Conservation (phyloP, 2,113 vertebrate genomes). For the Pachypanchax playfairii region DNA sequence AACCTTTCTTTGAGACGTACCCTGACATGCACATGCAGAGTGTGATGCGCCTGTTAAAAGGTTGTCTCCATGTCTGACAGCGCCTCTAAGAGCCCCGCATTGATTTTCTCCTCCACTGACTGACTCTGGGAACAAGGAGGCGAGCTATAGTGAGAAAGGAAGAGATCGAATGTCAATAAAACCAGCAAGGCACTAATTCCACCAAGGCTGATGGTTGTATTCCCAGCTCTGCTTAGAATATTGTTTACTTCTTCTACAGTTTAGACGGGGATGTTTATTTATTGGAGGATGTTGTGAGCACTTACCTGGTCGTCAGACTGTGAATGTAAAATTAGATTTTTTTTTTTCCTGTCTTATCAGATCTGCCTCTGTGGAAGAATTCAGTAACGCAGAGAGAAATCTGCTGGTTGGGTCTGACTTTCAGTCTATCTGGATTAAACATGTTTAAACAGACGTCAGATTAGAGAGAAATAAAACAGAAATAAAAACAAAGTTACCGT, state of each 20-base stretch:
- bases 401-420: too few species aligned
- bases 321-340: constrained; percentile 30
- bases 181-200: constrained; percentile 40
- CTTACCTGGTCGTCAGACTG: constrained; percentile 19
- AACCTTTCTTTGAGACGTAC: constrained; percentile 11
- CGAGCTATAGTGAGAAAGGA: not conserved
- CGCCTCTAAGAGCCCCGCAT: constrained; percentile 61
- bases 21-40: constrained; percentile 21
- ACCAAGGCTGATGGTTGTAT: constrained; percentile 16
- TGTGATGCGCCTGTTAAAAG: constrained; percentile 65
- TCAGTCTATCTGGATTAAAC: too few species aligned
- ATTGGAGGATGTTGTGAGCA: not conserved
- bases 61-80: constrained; percentile 67
- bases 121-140: constrained; percentile 11
- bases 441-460: too few species aligned
- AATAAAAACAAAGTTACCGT: too few species aligned
- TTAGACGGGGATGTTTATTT: constrained; percentile 1
- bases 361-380: constrained; percentile 5
- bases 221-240: not conserved
- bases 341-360: constrained; percentile 47
- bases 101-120: constrained; percentile 48
- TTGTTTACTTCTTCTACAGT: not conserved
- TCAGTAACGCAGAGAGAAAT: too few species aligned
- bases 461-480: too few species aligned
- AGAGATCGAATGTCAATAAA: constrained; percentile 7